Conservation (phyloP, 2,113 vertebrate genomes). For the Cnemophilus loriae region DNA sequence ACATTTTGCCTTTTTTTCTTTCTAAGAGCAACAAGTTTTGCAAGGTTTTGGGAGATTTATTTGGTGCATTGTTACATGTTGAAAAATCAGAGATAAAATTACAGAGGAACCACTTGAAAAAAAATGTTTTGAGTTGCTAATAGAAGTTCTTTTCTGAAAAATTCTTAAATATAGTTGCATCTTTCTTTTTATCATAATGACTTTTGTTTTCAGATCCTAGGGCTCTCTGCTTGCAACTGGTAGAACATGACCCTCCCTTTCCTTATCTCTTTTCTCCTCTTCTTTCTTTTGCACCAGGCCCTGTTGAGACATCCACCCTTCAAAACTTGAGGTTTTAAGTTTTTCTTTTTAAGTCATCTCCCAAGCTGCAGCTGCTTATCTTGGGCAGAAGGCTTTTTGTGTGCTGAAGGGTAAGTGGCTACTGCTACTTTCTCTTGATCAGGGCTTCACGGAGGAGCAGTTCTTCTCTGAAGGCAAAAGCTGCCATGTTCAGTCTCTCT, state of each 20-base stretch:
- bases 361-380: not conserved
- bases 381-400: not conserved
- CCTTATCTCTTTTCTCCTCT: not conserved
- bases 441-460: not conserved
- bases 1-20: not conserved
- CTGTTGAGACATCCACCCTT: not conserved
- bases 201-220: not conserved
- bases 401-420: not conserved
- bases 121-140: not conserved
- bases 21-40: not conserved
- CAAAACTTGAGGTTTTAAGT: not conserved
- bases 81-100: not conserved
- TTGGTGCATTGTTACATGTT: not conserved
- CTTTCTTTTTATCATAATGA: not conserved
- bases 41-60: not conserved
- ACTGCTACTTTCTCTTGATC: not conserved
- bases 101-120: not conserved
- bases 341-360: not conserved
- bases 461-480: not conserved
- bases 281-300: not conserved
- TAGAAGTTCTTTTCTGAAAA: not conserved
- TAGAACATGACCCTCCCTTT: not conserved
- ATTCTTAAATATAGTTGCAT: not conserved
- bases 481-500: not conserved
- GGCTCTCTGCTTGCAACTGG: not conserved